Base-by-base conservation (phyloP, 2,888 invertebrate species). In the Meteorus colon region DNA sequence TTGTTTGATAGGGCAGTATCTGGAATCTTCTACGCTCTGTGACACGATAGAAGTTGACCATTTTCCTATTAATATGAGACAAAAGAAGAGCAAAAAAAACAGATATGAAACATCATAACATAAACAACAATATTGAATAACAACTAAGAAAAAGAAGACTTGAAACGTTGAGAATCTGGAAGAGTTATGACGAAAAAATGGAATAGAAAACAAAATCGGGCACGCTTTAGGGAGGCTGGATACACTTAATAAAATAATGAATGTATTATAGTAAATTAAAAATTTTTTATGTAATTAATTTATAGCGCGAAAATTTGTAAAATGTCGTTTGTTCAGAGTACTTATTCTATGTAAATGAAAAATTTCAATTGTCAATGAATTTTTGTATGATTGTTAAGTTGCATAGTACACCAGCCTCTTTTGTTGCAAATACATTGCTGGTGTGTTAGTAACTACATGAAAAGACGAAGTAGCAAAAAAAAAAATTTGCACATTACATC, bases 221-320 rank as follows among this genome's bases (percentile, higher is more conserved):
- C 83, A 83, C 77, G 81, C 82, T 45, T 74, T 86, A 85, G 84
- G 84, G 83, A 86, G 83, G 85, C 86, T 87, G 86, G 84, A 84
- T 84, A 84, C 82, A 86, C 83, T 85, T 83, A 84, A 84, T 83
- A 81, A 85, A 83, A 84, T 83, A 82, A 83, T 88, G 87, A 85
- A 84, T 88, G 87, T 88, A 87, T 86, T 86, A 88, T 88, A 88
- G 87, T 85, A 87, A 87, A 84, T 87, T 87, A 86, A 66, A 86
- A 84, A 86, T 84, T 87, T 88, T 88, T 87, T 85, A 87, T 88
- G 86, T 87, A 87, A 88, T 88, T 88, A 88, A 88, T 88, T 88
- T 87, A 88, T 88, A 83, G 82, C 85, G 85, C 86, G 83, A 75
- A 80, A 78, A 51, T 55, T 83, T 84, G 82, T 86, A 82, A 85